These are phyloP conservation scores for Phalangium opilio DNA, from an alignment of 2,888 invertebrate genomes.

Conservation along the genomic window DNA sequence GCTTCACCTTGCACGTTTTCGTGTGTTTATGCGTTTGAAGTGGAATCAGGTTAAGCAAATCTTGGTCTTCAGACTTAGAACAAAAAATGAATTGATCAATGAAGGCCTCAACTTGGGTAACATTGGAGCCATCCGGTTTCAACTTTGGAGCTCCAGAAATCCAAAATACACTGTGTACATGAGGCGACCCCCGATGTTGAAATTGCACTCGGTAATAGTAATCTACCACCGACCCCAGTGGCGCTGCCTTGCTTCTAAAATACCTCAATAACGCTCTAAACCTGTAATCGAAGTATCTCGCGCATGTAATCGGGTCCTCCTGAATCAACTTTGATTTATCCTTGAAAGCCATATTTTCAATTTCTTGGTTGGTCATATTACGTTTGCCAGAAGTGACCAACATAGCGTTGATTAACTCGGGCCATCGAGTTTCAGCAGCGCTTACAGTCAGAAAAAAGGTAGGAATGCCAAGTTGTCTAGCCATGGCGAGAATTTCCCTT, in stretches of 20 bases:
- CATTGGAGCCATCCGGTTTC: not conserved
- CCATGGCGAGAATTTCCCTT: slow-evolving; percentile 19
- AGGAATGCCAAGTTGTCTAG: slow-evolving; percentile 21
- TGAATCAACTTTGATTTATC: slow-evolving; percentile 8
- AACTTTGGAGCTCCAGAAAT: not conserved
- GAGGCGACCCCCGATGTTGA: slow-evolving; percentile 1
- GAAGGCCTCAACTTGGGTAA: not conserved
- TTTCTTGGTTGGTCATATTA: too few relatives aligned
- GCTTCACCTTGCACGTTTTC: slow-evolving; percentile 5
- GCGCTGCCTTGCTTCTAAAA: not conserved
- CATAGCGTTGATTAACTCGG: slow-evolving; percentile 18
- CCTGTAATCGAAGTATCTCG: slow-evolving; percentile 21
- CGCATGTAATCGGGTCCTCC: slow-evolving; percentile 21
- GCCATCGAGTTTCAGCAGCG: slow-evolving; percentile 22
- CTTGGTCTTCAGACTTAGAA: too few relatives aligned
- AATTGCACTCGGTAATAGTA: not conserved
- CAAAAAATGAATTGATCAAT: too few relatives aligned
- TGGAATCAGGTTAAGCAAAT: too few relatives aligned
- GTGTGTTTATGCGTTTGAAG: slow-evolving; percentile 7
- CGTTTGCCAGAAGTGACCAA: slow-evolving; percentile 10
- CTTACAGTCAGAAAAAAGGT: slow-evolving; percentile 22
- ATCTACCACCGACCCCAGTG: not conserved
- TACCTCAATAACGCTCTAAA: slow-evolving; percentile 12
- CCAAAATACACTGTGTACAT: not conserved
- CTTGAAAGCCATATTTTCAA: too few relatives aligned